These are phyloP conservation scores for Botia almorhae DNA, from an alignment of 2,797 vertebrate genomes.

Conservation along the genomic window DNA sequence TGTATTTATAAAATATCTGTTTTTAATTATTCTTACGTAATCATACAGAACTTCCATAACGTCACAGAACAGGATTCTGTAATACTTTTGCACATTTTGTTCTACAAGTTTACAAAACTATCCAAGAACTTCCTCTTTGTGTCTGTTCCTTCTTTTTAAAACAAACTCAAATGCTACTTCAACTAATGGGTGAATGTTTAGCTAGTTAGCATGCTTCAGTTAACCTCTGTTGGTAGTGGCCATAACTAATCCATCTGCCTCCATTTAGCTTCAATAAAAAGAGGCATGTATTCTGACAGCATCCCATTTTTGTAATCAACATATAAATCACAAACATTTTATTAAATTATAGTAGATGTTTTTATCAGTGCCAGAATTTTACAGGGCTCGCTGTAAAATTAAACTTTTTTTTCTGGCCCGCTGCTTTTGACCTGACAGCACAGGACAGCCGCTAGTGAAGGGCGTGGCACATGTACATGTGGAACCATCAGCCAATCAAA, in stretches of 20 bases:
- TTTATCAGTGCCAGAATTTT: no score
- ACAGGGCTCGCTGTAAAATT: no score
- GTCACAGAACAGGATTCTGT: no score
- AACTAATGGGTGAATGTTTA: background rate
- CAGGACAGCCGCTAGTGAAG: no score
- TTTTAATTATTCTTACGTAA: no score
- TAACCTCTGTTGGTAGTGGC: background rate
- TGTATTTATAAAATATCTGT: background rate
- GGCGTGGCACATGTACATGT: no score
- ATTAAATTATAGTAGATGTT: no score
- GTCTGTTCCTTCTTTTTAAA: background rate
- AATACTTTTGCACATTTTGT: background rate
- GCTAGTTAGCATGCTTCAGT: background rate
- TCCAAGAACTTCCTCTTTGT: background rate
- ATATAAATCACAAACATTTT: no score
- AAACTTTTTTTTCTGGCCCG: no score
- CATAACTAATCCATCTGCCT: background rate
- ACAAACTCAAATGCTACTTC: background rate
- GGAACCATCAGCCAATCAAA: no score
- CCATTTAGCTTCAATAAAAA: background rate
- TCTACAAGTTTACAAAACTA: background rate
- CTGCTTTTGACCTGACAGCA: no score
- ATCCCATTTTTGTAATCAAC: no score
- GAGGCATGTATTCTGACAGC: background rate
- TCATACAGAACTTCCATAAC: background rate